Conservation (phyloP, 2,797 vertebrate genomes). For the Enoplosus armatus region DNA sequence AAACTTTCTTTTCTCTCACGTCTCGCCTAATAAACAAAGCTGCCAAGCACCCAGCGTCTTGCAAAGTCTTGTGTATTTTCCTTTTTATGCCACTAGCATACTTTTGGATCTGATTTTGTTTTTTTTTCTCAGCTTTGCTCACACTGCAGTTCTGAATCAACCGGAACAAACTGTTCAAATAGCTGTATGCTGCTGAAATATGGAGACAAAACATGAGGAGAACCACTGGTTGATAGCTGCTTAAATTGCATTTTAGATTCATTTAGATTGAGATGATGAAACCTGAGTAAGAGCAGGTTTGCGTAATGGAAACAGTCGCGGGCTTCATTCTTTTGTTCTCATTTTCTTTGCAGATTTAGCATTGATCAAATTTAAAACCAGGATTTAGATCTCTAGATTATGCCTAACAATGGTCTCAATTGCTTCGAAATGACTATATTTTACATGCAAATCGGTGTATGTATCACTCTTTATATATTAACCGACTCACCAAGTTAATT, state of each 20-base stretch:
- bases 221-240: neutral
- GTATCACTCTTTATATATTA: neutral
- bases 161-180: neutral
- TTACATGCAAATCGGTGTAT: neutral
- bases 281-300: neutral
- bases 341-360: neutral
- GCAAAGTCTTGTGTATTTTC: slow-evolving; percentile 37
- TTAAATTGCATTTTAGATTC: neutral
- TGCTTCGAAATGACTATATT: neutral
- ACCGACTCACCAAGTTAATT: neutral
- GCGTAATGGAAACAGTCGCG: neutral
- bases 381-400: neutral
- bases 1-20: slow-evolving; percentile 43
- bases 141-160: slow-evolving; percentile 1
- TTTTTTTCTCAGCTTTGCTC: neutral
- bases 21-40: slow-evolving; percentile 62
- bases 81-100: slow-evolving; percentile 20
- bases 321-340: neutral
- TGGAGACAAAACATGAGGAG: neutral
- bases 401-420: neutral
- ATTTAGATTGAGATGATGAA: neutral
- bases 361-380: neutral
- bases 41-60: slow-evolving; percentile 38
- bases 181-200: neutral
- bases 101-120: slow-evolving; percentile 10